These are phyloP conservation scores for Macrochelys suwanniensis DNA, from an alignment of 2,797 vertebrate genomes.

Conservation along the genomic window DNA sequence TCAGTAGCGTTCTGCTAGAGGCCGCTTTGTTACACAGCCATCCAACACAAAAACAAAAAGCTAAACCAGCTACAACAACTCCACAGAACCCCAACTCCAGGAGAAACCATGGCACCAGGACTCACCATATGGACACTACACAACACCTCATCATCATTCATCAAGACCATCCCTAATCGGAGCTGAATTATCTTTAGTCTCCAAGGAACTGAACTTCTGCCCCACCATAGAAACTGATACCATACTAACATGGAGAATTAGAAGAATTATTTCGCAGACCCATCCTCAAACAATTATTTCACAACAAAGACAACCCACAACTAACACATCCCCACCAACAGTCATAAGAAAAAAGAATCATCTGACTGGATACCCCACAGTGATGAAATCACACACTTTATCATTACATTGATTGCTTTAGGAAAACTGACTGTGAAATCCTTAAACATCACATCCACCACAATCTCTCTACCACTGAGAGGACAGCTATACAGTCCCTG, in stretches of 20 bases:
- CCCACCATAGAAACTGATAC: background rate
- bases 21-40: too few species aligned
- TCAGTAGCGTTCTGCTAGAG: too few species aligned
- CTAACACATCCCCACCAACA: background rate
- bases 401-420: background rate
- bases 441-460: background rate
- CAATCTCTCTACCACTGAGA: background rate
- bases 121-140: background rate
- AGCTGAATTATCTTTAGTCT: background rate
- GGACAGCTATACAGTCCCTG: background rate
- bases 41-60: too few species aligned
- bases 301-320: background rate
- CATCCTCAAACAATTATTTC: background rate
- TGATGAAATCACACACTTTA: background rate
- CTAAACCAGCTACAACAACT: background rate
- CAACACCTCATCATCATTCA: background rate
- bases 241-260: background rate
- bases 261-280: background rate
- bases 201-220: background rate
- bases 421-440: background rate
- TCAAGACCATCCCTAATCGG: background rate
- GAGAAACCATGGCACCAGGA: background rate
- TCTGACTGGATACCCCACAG: background rate
- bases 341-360: background rate
- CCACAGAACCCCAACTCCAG: background rate